Evolutionary conservation across 2,888 invertebrate species (phyloP).

Genomic region (Lasioglossum figueresi): DNA sequence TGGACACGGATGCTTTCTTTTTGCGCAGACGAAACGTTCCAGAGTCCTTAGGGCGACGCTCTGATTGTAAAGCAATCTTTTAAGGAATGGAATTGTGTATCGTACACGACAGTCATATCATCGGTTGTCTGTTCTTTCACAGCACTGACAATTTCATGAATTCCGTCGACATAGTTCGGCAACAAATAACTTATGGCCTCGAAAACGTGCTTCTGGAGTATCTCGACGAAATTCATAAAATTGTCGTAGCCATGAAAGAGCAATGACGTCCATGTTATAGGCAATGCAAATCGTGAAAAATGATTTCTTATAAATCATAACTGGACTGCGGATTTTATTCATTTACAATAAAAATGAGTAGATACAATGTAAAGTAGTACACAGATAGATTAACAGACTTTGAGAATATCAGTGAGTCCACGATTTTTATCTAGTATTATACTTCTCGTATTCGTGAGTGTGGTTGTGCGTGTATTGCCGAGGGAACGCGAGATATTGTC

Average conservation of each 20-base stretch:
- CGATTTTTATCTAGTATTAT: neutral
- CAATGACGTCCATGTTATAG: too few relatives aligned
- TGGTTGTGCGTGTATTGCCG: slow-evolving; percentile 15
- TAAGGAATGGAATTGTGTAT: neutral
- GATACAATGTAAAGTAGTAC: neutral
- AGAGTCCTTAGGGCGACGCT: neutral
- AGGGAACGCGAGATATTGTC: slow-evolving; percentile 26
- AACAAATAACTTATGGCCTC: neutral
- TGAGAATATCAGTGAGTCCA: neutral
- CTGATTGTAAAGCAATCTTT: neutral
- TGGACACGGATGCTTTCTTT: neutral
- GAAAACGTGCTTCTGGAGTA: neutral
- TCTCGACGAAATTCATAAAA: neutral
- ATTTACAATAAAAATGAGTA: neutral
- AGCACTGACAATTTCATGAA: too few relatives aligned
- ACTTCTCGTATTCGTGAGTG: neutral
- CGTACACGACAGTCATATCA: neutral
- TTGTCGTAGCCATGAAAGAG: neutral
- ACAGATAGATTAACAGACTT: neutral
- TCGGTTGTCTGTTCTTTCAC: too few relatives aligned
- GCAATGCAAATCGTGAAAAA: neutral
- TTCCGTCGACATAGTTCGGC: too few relatives aligned
- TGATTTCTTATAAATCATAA: neutral
- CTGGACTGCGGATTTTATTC: neutral
- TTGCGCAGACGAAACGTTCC: neutral